These are phyloP conservation scores for Oryctolagus cuniculus DNA, from an alignment of 2,113 vertebrate genomes.

Conservation along the genomic window DNA sequence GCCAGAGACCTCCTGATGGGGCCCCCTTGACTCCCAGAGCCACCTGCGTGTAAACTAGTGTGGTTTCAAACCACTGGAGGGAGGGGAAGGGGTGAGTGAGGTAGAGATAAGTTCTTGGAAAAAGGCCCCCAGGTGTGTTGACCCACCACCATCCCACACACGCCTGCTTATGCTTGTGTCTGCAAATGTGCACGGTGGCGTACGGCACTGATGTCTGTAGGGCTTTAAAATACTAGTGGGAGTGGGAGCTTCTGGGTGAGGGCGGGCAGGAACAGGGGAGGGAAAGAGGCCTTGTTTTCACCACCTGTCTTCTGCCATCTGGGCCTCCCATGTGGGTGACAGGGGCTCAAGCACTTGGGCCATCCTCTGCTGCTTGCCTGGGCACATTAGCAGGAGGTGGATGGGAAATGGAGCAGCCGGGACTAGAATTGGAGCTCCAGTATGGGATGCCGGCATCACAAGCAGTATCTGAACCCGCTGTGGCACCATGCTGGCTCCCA, in stretches of 20 bases:
- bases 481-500: neutral
- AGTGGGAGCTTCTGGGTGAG: too few relatives aligned
- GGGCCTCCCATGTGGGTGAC: too few relatives aligned
- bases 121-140: neutral
- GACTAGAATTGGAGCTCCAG: too few relatives aligned
- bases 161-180: neutral
- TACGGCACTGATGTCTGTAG: accelerated
- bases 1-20: neutral
- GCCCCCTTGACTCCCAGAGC: neutral
- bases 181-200: neutral
- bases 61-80: neutral
- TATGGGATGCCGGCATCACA: too few relatives aligned
- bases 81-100: neutral
- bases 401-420: too few relatives aligned
- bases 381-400: too few relatives aligned
- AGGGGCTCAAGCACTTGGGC: too few relatives aligned
- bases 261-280: neutral
- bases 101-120: neutral
- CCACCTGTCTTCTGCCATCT: neutral
- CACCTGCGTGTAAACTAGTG: too few relatives aligned
- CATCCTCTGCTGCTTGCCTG: too few relatives aligned
- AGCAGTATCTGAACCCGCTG: too few relatives aligned
- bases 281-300: neutral
- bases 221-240: neutral
- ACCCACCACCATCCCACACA: neutral